Conservation (phyloP, 2,888 invertebrate species). For the Eupelmus urozonus region DNA sequence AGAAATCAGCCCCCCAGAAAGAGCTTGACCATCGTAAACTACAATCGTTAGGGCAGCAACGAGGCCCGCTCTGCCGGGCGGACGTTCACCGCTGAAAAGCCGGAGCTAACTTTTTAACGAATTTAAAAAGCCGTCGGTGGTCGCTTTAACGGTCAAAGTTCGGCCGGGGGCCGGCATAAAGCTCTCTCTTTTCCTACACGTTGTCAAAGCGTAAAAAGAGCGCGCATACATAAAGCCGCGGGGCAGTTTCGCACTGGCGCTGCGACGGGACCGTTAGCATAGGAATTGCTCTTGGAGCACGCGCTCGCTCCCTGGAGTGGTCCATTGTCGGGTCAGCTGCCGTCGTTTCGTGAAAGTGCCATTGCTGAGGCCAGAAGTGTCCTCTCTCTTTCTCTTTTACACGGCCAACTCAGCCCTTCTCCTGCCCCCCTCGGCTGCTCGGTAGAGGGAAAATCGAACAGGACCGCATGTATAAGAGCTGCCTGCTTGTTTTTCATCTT, state of each 20-base stretch:
- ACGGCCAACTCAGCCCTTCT: too few species aligned
- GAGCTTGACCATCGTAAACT: slow-evolving; percentile 19
- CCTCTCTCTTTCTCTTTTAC: slow-evolving; percentile 28
- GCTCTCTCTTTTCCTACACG: not conserved
- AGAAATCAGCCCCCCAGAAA: too few species aligned
- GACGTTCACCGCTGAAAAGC: slow-evolving; percentile 17
- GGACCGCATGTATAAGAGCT: too few species aligned
- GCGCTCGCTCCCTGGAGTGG: too few species aligned
- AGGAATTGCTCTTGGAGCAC: slow-evolving; percentile 71
- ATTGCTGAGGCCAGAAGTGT: slow-evolving; percentile 66
- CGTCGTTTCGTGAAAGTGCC: slow-evolving; percentile 71
- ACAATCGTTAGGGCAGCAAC: slow-evolving; percentile 2
- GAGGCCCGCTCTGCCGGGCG: not conserved
- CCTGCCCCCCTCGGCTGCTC: too few species aligned
- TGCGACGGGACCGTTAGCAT: slow-evolving; percentile 70
- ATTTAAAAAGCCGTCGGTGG: slow-evolving; percentile 47
- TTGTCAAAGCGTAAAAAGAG: slow-evolving; percentile 43
- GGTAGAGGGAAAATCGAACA: too few species aligned
- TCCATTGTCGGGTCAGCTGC: slow-evolving; percentile 75
- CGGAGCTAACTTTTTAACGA: slow-evolving; percentile 47
- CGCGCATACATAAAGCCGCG: slow-evolving; percentile 31
- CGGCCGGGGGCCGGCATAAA: not conserved
- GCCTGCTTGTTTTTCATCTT: too few species aligned
- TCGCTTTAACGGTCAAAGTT: slow-evolving; percentile 31
- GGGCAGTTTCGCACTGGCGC: slow-evolving; percentile 34